Evolutionary conservation across 2,113 vertebrate species (phyloP), one percentile per base, ranked within the genome.

Genomic region (Bettongia penicillata): DNA sequence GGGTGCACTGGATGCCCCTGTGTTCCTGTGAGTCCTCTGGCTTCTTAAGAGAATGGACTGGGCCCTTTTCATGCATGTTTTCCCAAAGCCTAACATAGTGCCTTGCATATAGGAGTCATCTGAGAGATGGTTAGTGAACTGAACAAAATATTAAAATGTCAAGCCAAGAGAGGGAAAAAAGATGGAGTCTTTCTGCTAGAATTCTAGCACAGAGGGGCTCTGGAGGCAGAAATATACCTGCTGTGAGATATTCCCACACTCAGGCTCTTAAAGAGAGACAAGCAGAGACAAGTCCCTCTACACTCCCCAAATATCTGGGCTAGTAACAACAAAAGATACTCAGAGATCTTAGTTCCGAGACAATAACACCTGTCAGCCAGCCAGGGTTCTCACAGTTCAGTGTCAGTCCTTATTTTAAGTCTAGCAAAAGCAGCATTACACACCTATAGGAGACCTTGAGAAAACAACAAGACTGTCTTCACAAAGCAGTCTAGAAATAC

Each of bases 231-330:
- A 97, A 97, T 0, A 25, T 16, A 93, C 93, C 97, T 95, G 89
- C 24, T 94, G 37, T 48, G 68, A 96, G 93, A 97, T 96, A 94
- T 98, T 98, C 98, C 97, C 98, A 98, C 96, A 68, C 97, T 95
- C 89, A 90, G 12, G 47, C 94, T 0, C 48, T 94, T 91, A 92
- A 48, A 9, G 90, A 93, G 96, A 26, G 94, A 97, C 98, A 89
- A 94, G 98, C 96, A 98, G 1, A 23, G 98, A 93, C 98, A 96
- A 12, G 97, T 93, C 96, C 93, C 55, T 22, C 94, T 95, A 94
- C 95, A 94, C 97, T 98, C 97, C 97, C 97, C 97, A 93, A 96
- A 97, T 96, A 97, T 96, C 96, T 98, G 84, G 19, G 94, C 91
- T 95, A 94, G 97, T 94, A 98, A 92, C 96, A 97, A 94, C 95